phyloP scores from a whole-genome alignment of 2,888 invertebrate species.

The Glyphotaelius pellucidus region DNA sequence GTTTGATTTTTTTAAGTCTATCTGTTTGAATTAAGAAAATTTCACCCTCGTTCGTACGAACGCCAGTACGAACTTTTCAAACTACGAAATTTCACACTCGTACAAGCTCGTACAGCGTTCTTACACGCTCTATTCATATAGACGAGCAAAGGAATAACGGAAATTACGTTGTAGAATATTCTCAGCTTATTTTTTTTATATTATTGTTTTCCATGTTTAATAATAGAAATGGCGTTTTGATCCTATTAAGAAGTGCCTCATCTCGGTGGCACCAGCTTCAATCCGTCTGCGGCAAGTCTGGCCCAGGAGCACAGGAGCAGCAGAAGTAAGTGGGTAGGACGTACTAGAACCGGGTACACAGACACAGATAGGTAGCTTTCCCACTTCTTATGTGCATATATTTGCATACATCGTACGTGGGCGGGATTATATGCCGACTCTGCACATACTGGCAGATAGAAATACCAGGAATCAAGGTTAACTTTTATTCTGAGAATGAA shows the following conservation, averaged over 20 bases:
- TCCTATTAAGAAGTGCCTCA: not conserved
- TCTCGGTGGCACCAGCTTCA: not conserved
- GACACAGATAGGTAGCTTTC: not conserved
- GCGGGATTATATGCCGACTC: constrained; percentile 31
- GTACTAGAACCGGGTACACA: not conserved
- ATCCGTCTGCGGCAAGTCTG: not conserved
- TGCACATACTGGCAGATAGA: not conserved
- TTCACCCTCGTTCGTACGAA: too few species aligned
- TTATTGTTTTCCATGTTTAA: not conserved
- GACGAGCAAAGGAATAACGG: too few species aligned
- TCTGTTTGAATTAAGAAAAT: too few species aligned
- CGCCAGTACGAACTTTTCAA: too few species aligned
- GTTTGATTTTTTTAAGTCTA: too few species aligned
- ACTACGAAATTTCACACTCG: too few species aligned
- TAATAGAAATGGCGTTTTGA: not conserved
- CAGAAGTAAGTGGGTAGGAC: not conserved
- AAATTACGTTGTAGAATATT: too few species aligned
- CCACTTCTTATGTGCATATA: constrained; percentile 58
- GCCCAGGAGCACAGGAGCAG: not conserved
- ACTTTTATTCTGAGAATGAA: not conserved
- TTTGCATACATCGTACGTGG: constrained; percentile 49
- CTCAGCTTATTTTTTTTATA: too few species aligned
- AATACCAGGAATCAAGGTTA: not conserved
- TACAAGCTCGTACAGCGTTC: too few species aligned
- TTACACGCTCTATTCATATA: too few species aligned